Percentiles rank a stretch among this genome's conserved stretches.
These are phyloP conservation scores for Crambe crambe DNA, from an alignment of 37 sponge, comb jelly and placozoan species.

Conservation along the genomic window DNA sequence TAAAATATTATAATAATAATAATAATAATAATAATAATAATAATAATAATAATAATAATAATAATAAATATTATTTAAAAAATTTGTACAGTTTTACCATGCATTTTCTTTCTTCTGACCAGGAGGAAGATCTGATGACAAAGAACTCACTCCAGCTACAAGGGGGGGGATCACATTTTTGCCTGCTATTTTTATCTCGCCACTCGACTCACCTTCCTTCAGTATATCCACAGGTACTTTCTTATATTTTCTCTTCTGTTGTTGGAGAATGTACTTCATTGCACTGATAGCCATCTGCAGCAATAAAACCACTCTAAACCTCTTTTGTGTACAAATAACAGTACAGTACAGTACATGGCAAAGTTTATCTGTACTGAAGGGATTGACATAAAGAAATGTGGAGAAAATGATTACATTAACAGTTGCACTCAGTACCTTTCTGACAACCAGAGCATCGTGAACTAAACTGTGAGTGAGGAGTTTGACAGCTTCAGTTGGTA, in stretches of 20 bases:
- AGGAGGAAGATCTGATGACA: neutral
- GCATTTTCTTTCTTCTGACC: conserved; percentile 60
- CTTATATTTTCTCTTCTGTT: conserved; percentile 27
- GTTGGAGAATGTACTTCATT: conserved; percentile 39
- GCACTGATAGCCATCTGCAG: conserved; percentile 27
- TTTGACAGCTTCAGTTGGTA: conserved; percentile 47
- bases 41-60: too few species aligned
- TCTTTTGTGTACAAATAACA: neutral
- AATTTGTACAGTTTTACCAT: conserved; percentile 10
- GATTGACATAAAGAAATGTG: too few species aligned
- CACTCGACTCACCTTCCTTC: conserved; percentile 18
- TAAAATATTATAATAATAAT: too few species aligned
- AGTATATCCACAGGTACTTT: conserved; percentile 48
- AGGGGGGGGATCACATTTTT: neutral
- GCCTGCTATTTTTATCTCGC: neutral
- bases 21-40: too few species aligned
- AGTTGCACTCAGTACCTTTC: too few species aligned
- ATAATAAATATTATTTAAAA: neutral
- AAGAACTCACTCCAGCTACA: neutral
- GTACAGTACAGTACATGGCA: neutral
- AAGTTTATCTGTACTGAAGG: neutral
- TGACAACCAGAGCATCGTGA: conserved; percentile 62
- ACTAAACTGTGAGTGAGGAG: conserved; percentile 43
- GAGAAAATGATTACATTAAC: too few species aligned
- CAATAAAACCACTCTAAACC: neutral